These are phyloP conservation scores for Carterocephalus palaemon DNA, from an alignment of 2,888 invertebrate species.

Conservation along the genomic window DNA sequence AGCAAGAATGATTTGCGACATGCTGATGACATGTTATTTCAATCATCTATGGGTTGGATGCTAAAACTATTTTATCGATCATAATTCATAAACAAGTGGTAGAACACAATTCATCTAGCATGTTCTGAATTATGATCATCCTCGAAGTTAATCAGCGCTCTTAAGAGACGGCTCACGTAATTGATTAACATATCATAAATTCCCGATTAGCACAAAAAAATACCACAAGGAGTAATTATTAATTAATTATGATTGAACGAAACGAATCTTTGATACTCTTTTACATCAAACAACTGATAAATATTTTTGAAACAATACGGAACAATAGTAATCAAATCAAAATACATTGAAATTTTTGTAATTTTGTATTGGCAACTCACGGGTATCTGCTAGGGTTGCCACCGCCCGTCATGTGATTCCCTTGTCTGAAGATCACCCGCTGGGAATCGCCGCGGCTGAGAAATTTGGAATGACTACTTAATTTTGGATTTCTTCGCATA, in stretches of 20 bases:
- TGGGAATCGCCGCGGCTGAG: conserved; percentile 85
- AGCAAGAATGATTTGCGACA: conserved; percentile 35
- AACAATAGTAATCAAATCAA: too few species aligned
- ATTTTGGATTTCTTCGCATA: conserved; percentile 30
- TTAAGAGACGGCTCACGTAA: too few species aligned
- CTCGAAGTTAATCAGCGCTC: too few species aligned
- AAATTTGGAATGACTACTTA: conserved; percentile 41
- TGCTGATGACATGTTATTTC: conserved; percentile 29
- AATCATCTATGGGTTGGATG: conserved; percentile 3
- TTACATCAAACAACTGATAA: too few species aligned
- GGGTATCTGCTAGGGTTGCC: conserved; percentile 83
- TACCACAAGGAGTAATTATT: too few species aligned
- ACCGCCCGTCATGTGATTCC: conserved; percentile 84
- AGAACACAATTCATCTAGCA: conserved; percentile 5
- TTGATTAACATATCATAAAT: too few species aligned
- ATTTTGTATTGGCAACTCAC: conserved; percentile 66
- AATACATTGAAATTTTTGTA: not conserved
- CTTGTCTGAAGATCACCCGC: conserved; percentile 85
- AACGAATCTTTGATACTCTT: too few species aligned
- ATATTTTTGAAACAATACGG: too few species aligned
- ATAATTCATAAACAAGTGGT: not conserved
- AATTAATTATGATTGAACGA: conserved; percentile 19
- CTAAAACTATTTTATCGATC: conserved; percentile 8
- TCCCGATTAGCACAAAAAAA: too few species aligned
- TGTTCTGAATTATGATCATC: too few species aligned